phyloP scores from a whole-genome alignment of 2,888 invertebrate genomes.

The Steromphala cineraria region DNA sequence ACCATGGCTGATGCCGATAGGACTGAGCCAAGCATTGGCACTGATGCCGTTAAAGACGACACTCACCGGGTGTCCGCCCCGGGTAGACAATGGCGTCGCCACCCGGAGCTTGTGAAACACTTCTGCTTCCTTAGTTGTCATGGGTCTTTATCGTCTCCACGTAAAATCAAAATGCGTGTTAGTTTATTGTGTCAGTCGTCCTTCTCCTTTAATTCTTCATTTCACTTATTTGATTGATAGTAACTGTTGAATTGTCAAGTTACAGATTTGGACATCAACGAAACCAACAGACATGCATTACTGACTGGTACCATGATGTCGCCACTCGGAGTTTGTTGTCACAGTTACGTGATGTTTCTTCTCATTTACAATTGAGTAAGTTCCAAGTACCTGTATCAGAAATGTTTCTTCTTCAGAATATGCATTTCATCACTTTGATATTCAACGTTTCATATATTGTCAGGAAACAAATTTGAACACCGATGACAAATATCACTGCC shows the following conservation, averaged over 20 bases:
- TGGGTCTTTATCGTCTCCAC: not conserved
- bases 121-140: slow-evolving; percentile 23
- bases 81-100: not conserved
- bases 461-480: not conserved
- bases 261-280: not conserved
- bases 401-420: too few relatives aligned
- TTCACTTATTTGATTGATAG: not conserved
- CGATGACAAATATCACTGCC: not conserved
- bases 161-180: too few relatives aligned
- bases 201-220: too few relatives aligned
- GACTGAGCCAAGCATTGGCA: slow-evolving; percentile 35
- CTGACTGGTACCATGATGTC: not conserved
- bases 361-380: too few relatives aligned
- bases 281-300: not conserved
- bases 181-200: too few relatives aligned
- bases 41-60: slow-evolving; percentile 35
- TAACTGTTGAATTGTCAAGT: too few relatives aligned
- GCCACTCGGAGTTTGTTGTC: too few relatives aligned
- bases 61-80: not conserved
- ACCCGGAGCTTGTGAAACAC: slow-evolving; percentile 30
- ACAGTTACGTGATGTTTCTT: too few relatives aligned
- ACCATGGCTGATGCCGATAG: slow-evolving; percentile 23
- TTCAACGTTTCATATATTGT: too few relatives aligned
- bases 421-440: too few relatives aligned
- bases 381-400: too few relatives aligned